Evolutionary conservation across 2,888 invertebrate species (phyloP), one percentile per base, ranked within the genome.

Genomic region (Heteromyza rotundicornis): DNA sequence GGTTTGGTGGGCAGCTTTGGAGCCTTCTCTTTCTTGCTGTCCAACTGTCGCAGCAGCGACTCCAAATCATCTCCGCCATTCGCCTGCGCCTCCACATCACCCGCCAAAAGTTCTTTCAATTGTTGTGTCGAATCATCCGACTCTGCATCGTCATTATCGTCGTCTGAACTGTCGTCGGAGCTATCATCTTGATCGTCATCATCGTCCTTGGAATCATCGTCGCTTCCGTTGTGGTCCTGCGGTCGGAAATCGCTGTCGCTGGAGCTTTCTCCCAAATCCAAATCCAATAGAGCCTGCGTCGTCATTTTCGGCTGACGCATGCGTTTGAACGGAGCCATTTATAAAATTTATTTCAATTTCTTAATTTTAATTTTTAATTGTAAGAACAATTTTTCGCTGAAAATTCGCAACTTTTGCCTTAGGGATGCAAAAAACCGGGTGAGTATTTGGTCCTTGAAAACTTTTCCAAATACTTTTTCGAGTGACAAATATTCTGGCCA

Each of bases 181-280:
- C 71, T 72, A 49, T 74, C 73, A 27, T 76, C 74, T 77, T 53
- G 75, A 78, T 91, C 92, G 66, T 91, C 92, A 71, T 91, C 90
- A 68, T 88, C 88, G 54, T 77, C 81, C 67, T 80, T 79, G 5
- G 80, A 80, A 16, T 75, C 79, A 36, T 78, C 77, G 81, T 92
- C 92, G 64, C 90, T 90, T 71, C 90, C 89, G 69, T 87, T 88
- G 76, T 92, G 92, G 80, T 93, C 93, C 80, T 94, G 94, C 63
- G 94, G 94, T 59, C 95, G 89, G 84, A 96, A 96, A 84, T 96
- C 96, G 64, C 95, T 96, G 83, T 96, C 96, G 80, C 96, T 95
- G 0, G 95, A 95, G 79, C 95, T 95, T 63, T 92, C 95, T 35
- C 92, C 95, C 63, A 94, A 86, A 84, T 94, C 94, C 73, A 94